Conservation (phyloP, 2,888 invertebrate genomes). For the Glaucopsyche alexis region DNA sequence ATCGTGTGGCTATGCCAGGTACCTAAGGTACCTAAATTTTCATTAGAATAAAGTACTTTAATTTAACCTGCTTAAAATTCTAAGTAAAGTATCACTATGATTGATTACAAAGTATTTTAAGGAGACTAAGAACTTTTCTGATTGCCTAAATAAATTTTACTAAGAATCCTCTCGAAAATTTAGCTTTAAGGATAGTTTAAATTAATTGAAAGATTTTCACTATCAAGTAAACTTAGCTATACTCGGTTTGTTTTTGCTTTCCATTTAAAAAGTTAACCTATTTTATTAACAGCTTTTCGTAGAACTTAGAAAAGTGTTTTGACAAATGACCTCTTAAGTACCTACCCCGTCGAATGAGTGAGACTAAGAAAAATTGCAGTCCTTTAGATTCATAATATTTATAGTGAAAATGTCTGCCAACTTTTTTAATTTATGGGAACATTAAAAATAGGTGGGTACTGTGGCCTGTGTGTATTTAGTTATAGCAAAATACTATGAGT, state of each 20-base stretch:
- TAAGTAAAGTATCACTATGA: neutral
- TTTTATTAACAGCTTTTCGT: neutral
- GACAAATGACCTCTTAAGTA: conserved; percentile 4
- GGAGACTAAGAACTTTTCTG: neutral
- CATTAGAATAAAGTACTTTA: no score
- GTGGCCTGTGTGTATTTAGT: neutral
- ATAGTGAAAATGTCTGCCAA: neutral
- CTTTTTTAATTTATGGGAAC: neutral
- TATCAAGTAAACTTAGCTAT: neutral
- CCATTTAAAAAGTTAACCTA: neutral
- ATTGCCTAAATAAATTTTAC: neutral
- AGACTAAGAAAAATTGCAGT: conserved; percentile 10
- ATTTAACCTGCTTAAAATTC: neutral
- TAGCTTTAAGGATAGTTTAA: neutral
- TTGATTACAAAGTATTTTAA: neutral
- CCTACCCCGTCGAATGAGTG: neutral
- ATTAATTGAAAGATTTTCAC: neutral
- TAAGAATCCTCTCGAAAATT: neutral
- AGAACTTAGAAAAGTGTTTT: neutral
- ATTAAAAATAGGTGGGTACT: neutral
- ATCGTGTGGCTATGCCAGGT: no score
- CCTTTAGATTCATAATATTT: neutral
- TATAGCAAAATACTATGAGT: no score
- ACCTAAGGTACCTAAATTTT: no score
- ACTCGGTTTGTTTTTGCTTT: neutral